Conservation (phyloP, 2,888 invertebrate genomes). For the Bembecia ichneumoniformis region DNA sequence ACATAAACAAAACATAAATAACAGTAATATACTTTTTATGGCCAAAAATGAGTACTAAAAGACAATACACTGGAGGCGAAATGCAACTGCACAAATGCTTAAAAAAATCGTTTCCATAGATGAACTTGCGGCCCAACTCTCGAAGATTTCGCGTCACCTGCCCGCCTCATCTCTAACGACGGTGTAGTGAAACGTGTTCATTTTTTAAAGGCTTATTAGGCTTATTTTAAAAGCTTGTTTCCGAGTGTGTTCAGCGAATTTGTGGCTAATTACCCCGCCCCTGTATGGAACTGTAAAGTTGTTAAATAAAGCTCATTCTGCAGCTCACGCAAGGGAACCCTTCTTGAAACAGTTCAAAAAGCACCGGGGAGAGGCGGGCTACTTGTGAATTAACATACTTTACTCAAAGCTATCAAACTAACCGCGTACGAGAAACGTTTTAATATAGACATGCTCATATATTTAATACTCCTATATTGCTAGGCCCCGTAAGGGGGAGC, state of each 20-base stretch:
- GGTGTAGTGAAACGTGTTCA: no score
- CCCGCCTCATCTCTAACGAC: background rate
- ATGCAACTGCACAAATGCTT: no score
- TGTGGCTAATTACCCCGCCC: constrained; percentile 35
- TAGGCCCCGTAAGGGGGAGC: no score
- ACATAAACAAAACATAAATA: no score
- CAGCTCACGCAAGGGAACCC: constrained; percentile 14
- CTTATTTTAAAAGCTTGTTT: background rate
- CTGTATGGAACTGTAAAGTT: constrained; percentile 22
- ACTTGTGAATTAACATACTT: constrained; percentile 68
- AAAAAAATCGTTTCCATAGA: no score
- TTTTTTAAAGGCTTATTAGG: no score
- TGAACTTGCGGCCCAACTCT: constrained; percentile 4
- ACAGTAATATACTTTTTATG: no score
- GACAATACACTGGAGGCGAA: no score
- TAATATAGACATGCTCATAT: no score
- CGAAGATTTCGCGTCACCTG: background rate
- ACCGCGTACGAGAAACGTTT: constrained; percentile 50
- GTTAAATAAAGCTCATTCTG: constrained; percentile 9
- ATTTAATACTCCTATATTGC: no score
- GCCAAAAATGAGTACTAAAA: no score
- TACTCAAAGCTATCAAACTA: no score
- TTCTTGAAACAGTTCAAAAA: constrained; percentile 47
- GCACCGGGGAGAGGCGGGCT: constrained; percentile 38
- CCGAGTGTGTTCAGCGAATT: constrained; percentile 13